Conservation (phyloP, 2,113 vertebrate species). For the Oenanthe oenanthe region DNA sequence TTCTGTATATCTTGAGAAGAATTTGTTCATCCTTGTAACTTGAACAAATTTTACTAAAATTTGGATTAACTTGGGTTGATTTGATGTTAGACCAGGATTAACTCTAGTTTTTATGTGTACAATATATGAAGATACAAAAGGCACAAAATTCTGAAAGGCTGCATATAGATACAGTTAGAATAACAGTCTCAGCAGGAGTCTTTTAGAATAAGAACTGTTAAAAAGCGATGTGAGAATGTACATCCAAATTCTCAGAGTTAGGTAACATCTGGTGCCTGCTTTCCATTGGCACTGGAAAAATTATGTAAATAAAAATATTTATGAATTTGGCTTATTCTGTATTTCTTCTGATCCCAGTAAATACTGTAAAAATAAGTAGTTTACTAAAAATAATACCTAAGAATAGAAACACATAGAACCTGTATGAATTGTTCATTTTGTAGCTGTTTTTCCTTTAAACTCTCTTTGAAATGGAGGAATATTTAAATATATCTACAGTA, state of each 20-base stretch:
- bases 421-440: background rate
- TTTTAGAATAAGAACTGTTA: background rate
- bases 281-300: conserved; percentile 14
- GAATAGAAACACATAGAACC: background rate
- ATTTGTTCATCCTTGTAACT: background rate
- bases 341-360: conserved; percentile 16
- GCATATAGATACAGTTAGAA: background rate
- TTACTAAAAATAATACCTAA: background rate
- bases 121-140: background rate
- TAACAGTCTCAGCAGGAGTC: background rate
- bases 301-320: conserved; percentile 50
- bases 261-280: conserved; percentile 30
- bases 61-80: background rate
- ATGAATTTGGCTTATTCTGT: background rate
- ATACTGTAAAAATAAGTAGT: conserved; percentile 10
- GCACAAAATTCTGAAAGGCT: background rate
- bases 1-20: background rate
- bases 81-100: background rate
- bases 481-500: background rate
- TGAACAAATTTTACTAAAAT: background rate
- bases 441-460: background rate
- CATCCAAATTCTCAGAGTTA: conserved; percentile 1
- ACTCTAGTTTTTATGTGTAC: background rate
- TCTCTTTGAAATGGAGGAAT: background rate
- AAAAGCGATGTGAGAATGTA: background rate